Base-by-base conservation (phyloP, 2,888 invertebrate genomes). In the Chalcis sispes region DNA sequence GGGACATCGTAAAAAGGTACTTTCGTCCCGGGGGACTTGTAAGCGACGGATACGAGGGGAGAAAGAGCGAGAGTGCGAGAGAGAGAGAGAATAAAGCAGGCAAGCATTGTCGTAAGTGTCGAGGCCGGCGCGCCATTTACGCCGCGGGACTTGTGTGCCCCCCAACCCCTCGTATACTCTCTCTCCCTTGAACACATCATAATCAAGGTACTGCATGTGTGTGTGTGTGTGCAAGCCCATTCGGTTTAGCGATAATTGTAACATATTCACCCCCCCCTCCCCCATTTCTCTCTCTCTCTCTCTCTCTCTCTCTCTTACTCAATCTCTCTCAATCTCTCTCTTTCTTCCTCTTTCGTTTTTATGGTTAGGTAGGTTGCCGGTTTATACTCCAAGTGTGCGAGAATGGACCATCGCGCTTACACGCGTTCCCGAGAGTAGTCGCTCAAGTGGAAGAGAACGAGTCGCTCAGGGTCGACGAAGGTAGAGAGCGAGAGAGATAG, bases 201-300 rank as follows among this genome's bases (percentile, higher is more conserved):
- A 72, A 72, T 25, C 72, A 8, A n/a, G n/a, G n/a, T n/a, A n/a
- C n/a, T n/a, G n/a, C n/a, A n/a, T n/a, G n/a, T n/a, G n/a, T n/a
- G n/a, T n/a, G n/a, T n/a, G n/a, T 4, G 20, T 4, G 58, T 20
- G 65, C 8, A n/a, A 20, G 36, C 46, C 78, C 82, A 82, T 84
- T 85, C 84, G 83, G 84, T 87, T 86, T 87, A 84, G 83, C 84
- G 85, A 86, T 87, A 86, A 87, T 87, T 87, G 86, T 87, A 87
- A 87, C 87, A 87, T 86, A 87, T 86, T 86, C 86, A 83, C 50
- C 15, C 83, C 84, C 82, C 81, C 80, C 78, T 40, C 23, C 2
- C 48, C n/a, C 18, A 50, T 10, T n/a, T 46, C 40, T 36, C 27
- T 36, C n/a, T 69, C 75, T 72, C 64, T 76, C 71, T 79, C 77